Percentiles rank a stretch among this genome's conserved stretches.
Conservation (phyloP, 2,888 invertebrate species). For the Lypha dubia region DNA sequence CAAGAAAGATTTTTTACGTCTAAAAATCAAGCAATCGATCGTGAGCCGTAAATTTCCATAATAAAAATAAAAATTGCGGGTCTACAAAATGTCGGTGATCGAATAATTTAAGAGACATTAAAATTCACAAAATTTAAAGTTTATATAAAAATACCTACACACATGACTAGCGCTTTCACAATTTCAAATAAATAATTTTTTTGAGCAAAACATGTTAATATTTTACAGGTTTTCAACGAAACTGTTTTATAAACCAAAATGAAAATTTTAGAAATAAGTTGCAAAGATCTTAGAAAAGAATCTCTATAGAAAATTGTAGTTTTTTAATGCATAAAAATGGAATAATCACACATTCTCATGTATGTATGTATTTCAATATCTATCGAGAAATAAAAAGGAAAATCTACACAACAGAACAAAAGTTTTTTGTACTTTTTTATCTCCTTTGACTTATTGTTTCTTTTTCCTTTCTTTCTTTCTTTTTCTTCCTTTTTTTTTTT, state of each 20-base stretch:
- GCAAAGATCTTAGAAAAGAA: neutral
- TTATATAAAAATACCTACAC: neutral
- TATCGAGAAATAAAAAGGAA: conserved; percentile 4
- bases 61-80: too few relatives aligned
- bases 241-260: neutral
- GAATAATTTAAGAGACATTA: too few relatives aligned
- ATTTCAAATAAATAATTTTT: neutral
- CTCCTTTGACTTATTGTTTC: conserved; percentile 61
- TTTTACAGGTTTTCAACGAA: neutral
- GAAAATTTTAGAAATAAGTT: neutral
- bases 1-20: too few relatives aligned
- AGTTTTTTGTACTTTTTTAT: conserved; percentile 76
- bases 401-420: conserved; percentile 45
- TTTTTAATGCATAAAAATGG: conserved; percentile 1
- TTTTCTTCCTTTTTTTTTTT: conserved; percentile 15
- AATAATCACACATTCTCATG: conserved; percentile 15
- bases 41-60: too few relatives aligned
- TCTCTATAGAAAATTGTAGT: neutral
- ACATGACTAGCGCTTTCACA: neutral
- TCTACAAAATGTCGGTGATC: too few relatives aligned
- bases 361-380: conserved; percentile 13
- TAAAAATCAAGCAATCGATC: too few relatives aligned
- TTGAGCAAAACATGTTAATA: neutral
- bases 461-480: conserved; percentile 15
- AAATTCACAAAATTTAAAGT: neutral